These are phyloP conservation scores for Drosophila buzzatii DNA, from an alignment of 2,888 invertebrate species.

Conservation along the genomic window DNA sequence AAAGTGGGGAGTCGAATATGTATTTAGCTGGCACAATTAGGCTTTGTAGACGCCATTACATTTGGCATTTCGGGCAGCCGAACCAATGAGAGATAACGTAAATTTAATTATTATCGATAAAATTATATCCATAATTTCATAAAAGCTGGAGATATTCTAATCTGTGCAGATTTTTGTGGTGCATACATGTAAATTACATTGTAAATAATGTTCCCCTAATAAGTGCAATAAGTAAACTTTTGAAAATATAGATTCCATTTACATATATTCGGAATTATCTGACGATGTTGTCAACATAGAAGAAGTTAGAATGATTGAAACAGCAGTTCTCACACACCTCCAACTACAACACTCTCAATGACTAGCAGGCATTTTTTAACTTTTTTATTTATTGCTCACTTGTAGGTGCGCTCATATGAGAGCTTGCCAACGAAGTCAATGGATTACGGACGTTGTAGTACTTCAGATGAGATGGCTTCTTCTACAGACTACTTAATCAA, in stretches of 20 bases:
- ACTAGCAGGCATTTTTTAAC: too few species aligned
- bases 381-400: not conserved
- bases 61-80: too few species aligned
- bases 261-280: too few species aligned
- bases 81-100: too few species aligned
- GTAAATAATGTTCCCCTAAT: too few species aligned
- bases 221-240: too few species aligned
- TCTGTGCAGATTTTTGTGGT: too few species aligned
- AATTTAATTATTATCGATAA: too few species aligned
- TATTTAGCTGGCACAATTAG: not conserved
- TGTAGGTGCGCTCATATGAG: slow-evolving; percentile 92
- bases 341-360: not conserved
- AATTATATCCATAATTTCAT: not conserved
- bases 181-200: too few species aligned
- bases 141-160: not conserved
- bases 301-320: not conserved
- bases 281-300: too few species aligned
- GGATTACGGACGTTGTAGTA: slow-evolving; percentile 28
- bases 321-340: not conserved
- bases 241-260: too few species aligned
- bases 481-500: slow-evolving; percentile 42
- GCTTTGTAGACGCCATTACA: not conserved
- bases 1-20: not conserved
- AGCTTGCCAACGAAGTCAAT: slow-evolving; percentile 86
- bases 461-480: slow-evolving; percentile 12